Evolutionary conservation across 2,888 invertebrate genomes (phyloP).

Genomic region (Xanthorhoe spadicearia): DNA sequence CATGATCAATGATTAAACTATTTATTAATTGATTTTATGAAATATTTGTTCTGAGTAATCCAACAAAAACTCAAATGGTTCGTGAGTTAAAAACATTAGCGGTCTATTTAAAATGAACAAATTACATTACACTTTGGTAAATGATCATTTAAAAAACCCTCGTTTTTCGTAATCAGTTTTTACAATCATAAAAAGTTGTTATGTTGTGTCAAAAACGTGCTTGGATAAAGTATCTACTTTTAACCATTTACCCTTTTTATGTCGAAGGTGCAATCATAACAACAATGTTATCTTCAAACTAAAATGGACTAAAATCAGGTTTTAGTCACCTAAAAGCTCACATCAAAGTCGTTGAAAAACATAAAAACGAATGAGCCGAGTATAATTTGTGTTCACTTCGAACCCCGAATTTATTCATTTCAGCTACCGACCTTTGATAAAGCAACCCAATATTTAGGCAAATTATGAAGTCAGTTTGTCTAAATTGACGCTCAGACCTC

Average conservation of each 20-base stretch:
- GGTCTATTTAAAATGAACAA: neutral
- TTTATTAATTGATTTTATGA: neutral
- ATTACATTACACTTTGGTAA: constrained; percentile 14
- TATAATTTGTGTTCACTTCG: constrained; percentile 27
- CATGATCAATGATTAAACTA: neutral
- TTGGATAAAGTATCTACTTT: constrained; percentile 21
- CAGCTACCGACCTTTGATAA: constrained; percentile 28
- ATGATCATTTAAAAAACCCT: constrained; percentile 11
- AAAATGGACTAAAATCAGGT: constrained; percentile 32
- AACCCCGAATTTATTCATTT: constrained; percentile 19
- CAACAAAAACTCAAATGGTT: neutral
- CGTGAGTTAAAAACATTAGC: constrained; percentile 1
- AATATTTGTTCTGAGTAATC: neutral
- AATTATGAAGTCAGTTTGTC: constrained; percentile 36
- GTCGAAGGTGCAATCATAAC: constrained; percentile 19
- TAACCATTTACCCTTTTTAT: constrained; percentile 29
- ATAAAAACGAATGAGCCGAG: constrained; percentile 32
- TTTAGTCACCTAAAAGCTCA: constrained; percentile 45
- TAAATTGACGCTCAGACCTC: constrained; percentile 36
- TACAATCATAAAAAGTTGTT: constrained; percentile 15
- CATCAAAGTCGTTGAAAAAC: constrained; percentile 30
- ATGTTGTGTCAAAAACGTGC: constrained; percentile 28
- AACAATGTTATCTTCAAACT: constrained; percentile 34
- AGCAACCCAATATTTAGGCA: constrained; percentile 18
- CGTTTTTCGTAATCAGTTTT: constrained; percentile 8